These are phyloP conservation scores for Zaprionus taronus DNA, from an alignment of 1,140 invertebrate genomes.

Conservation along the genomic window DNA sequence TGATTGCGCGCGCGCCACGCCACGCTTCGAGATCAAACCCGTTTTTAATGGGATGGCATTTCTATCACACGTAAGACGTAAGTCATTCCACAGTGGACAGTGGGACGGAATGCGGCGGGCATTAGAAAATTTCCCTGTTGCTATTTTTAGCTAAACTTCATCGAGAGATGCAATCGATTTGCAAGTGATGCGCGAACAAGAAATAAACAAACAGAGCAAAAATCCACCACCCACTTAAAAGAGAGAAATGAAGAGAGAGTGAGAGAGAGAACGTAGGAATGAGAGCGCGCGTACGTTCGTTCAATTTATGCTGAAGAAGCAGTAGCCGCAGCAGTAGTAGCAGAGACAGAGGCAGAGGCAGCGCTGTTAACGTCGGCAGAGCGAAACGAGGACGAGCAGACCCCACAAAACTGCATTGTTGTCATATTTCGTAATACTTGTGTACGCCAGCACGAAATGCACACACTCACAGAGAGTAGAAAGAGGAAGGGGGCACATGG, in stretches of 20 bases:
- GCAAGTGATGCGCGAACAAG: constrained; percentile 64
- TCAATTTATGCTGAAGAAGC: constrained; percentile 15
- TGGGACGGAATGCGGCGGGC: constrained; percentile 60
- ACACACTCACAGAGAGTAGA: constrained; percentile 9
- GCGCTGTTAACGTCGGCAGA: constrained; percentile 49
- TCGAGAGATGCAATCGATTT: constrained; percentile 72
- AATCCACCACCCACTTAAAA: constrained; percentile 62
- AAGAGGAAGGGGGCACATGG: neutral
- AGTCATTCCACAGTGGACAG: constrained; percentile 10
- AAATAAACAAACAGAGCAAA: constrained; percentile 61
- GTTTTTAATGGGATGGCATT: constrained; percentile 75
- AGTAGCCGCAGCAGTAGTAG: constrained; percentile 38
- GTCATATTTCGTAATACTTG: constrained; percentile 80
- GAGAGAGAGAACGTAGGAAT: constrained; percentile 17
- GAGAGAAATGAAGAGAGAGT: constrained; percentile 30
- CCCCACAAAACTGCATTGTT: constrained; percentile 78
- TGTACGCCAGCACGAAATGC: constrained; percentile 50
- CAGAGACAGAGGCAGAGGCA: constrained; percentile 32
- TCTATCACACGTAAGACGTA: constrained; percentile 25
- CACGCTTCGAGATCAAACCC: constrained; percentile 73
- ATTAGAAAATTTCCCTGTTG: constrained; percentile 69
- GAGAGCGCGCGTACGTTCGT: constrained; percentile 16
- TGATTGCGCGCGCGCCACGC: constrained; percentile 57
- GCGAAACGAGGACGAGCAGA: constrained; percentile 75
- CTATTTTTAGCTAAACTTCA: constrained; percentile 74